Base-by-base conservation (phyloP, 1,140 invertebrate genomes). In the Maconellicoccus hirsutus region DNA sequence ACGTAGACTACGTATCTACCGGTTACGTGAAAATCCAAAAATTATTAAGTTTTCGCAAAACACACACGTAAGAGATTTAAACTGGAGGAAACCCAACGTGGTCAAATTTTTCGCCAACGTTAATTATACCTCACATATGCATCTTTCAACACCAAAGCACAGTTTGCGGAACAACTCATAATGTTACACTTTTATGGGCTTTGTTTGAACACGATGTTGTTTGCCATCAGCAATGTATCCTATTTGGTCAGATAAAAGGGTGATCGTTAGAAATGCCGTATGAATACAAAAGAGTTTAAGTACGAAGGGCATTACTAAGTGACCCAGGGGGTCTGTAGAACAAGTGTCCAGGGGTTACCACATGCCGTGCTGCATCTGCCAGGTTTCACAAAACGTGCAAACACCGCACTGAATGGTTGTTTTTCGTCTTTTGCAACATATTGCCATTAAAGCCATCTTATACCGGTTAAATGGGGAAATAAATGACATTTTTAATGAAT, bases 401-500 rank as follows among this genome's bases (percentile, higher is more conserved):
- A 66, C 61, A 66, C 61, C 19, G 25, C 61, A 22, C 22, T 23
- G 25, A 25, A 25, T 4, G 21, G 19, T 52, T 52, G 42, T 52
- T 52, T 66, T 66, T 19, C 61, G 25, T 66, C 21, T 66, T 66
- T 25, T 66, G 25, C 61, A 66, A 66, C 61, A 66, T 66, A 66
- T 66, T 66, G 61, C 61, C 25, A 26, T 66, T 66, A 66, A 66
- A 66, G 25, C 21, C 22, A 16, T 66, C 25, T 25, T 66, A 19
- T 66, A 10, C 42, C 16, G 42, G 42, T 52, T 66, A 26, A 66
- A 10, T 26, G 21, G 25, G 10, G 61, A 66, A 10, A 66, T 66
- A 66, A 66, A 66, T 66, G 61, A 66, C 61, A 66, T 66, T 66
- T 66, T 66, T 66, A 66, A 66, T 66, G 61, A 66, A 66, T 66